Conservation (phyloP, 2,797 vertebrate species). For the Helarctos malayanus region DNA sequence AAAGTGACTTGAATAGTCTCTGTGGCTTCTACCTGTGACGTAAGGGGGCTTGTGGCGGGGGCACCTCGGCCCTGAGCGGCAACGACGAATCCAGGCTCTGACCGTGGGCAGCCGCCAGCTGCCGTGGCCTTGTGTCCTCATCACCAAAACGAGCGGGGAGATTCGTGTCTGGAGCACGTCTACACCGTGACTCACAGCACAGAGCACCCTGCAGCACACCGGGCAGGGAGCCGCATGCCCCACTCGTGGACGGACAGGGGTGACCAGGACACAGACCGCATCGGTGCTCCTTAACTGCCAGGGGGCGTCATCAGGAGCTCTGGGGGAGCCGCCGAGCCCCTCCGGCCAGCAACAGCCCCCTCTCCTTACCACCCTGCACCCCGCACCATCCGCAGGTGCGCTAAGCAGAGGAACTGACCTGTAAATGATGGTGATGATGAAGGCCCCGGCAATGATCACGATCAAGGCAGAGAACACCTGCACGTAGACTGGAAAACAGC, state of each 20-base stretch:
- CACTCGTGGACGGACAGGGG: background rate
- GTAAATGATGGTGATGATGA: constrained; percentile 74
- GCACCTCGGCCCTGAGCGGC: rapidly evolving
- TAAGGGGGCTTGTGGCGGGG: background rate
- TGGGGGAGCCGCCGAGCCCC: background rate
- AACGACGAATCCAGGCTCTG: background rate
- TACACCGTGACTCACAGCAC: background rate
- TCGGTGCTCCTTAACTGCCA: background rate
- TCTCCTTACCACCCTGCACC: rapidly evolving
- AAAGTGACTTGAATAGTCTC: background rate
- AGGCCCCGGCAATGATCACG: constrained; percentile 67
- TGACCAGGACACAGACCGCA: too few species aligned
- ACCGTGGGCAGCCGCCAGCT: background rate
- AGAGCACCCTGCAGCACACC: background rate
- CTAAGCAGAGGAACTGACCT: constrained; percentile 68
- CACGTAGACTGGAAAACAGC: background rate
- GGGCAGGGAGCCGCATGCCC: background rate
- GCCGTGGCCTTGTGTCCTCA: background rate
- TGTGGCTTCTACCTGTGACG: rapidly evolving
- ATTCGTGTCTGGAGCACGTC: background rate
- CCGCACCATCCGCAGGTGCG: background rate
- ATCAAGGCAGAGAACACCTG: constrained; percentile 81
- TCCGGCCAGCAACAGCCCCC: background rate
- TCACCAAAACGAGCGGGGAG: rapidly evolving
- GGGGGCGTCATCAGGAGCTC: background rate